Evolutionary conservation across 2,113 vertebrate species (phyloP), one percentile per base, ranked within the genome.

Genomic region (Laticauda laticaudata): DNA sequence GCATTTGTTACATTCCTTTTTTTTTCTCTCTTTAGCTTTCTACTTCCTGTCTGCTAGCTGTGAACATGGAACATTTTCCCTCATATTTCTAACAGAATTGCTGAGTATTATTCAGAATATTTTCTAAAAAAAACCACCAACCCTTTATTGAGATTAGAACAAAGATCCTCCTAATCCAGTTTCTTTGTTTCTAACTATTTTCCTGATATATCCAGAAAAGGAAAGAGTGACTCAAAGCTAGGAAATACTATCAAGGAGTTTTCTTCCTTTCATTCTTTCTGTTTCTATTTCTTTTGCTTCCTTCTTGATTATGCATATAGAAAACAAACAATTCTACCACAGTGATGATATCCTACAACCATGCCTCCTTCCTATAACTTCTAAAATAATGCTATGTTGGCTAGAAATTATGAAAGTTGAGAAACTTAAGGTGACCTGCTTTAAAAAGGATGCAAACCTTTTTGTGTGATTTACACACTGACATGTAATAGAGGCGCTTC

Each of bases 41-140:
- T 89, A 91, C 94, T 96, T 96, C 94, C 87, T 91, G 34, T 54
- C 92, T 93, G 93, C 21, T 69, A 91, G 92, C 45, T 86, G 24
- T 93, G 90, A 88, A 88, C 21, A 24, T 91, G 18, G n/a, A 12
- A 92, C 92, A 94, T 90, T 0, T 85, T 54, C 23, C 3, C 3
- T 91, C 87, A 64, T 89, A 92, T 93, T 43, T 92, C 43, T 88
- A 12, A 4, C 93, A 91, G 91, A 89, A 87, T 94, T 93, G 90
- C 91, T 90, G 93, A 57, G 93, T 43, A 53, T 95, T 95, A 64
- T 48, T 93, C 51, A 93, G 8, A 91, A 64, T 21, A 56, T 90
- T 51, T 39, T 39, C 34, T 39, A 39, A 51, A 51, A 57, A 29
- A 89, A n/a, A 29, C 8, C 0, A 5, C 21, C 9, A 64, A 55